A percentile compares a stretch with the other conserved stretches of the same genome.
phyloP scores from a whole-genome alignment of 92 coral and sea anemone genomes.

The Heliopora coerulea region DNA sequence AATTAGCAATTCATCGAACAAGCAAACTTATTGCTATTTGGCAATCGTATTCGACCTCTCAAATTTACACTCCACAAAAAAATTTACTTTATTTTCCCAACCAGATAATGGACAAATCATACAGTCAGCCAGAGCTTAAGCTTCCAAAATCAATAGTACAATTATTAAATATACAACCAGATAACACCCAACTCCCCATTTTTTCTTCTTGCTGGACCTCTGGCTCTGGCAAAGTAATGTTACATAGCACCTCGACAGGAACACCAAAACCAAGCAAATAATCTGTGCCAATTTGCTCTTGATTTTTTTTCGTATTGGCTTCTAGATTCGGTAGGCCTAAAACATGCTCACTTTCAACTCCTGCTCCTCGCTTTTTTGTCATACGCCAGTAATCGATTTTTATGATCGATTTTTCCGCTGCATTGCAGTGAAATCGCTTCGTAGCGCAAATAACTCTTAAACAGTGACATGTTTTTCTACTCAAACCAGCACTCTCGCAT shows the following conservation, averaged over 20 bases:
- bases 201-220: conserved; percentile 5
- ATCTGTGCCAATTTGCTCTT: conserved; percentile 11
- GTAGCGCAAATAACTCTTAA: conserved; percentile 42
- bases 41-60: neutral
- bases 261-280: conserved; percentile 29
- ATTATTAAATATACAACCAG: conserved; percentile 24
- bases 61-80: too few species aligned
- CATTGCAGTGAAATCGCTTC: conserved; percentile 12
- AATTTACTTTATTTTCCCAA: too few species aligned
- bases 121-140: conserved; percentile 6
- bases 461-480: conserved; percentile 30
- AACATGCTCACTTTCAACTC: conserved; percentile 26
- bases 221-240: conserved; percentile 32
- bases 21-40: conserved; percentile 2
- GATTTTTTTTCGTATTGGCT: conserved; percentile 6
- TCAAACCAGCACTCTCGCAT: conserved; percentile 27
- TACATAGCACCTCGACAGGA: conserved; percentile 35
- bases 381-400: conserved; percentile 30
- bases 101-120: neutral
- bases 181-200: neutral
- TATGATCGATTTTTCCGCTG: conserved; percentile 12
- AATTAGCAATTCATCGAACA: too few species aligned
- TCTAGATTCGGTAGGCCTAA: conserved; percentile 16
- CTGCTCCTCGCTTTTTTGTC: conserved; percentile 33
- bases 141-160: conserved; percentile 13